Evolutionary conservation across 1,140 invertebrate species (phyloP), one percentile per base, ranked within the genome.

Genomic region (Sipha flava): DNA sequence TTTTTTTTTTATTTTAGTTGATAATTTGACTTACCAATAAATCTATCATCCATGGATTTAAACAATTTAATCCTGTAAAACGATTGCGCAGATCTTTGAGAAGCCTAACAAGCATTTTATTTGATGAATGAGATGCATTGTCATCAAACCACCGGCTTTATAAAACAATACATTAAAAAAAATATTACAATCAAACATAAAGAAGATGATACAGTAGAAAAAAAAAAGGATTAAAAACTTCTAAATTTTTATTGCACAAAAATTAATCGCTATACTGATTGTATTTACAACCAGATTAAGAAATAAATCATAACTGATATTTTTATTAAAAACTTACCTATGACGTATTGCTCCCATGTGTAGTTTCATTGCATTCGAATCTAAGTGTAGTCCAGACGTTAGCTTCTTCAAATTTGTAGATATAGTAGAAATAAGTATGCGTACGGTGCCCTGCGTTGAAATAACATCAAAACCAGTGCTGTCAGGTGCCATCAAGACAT

Each of bases 21-120:
- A 4, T 5, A 77, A 21, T 77, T 52, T 70, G 80, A 83, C 84
- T 85, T 85, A 91, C 90, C 82, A 99, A 87, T 18, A 99, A 87
- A 87, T 99, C 97, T 31, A 99, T 88, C 90, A 98, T 96, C 97
- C 97, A 99, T 1, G 97, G 94, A 12, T 93, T 95, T 0, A 99
- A 87, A 3, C 95, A 92, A 80, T 95, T 90, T 57, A 99, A 90
- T 4, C 96, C 95, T 82, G 95, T 90, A 86, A 96, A 98, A 75
- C 97, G 89, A 59, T 90, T 91, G 82, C 93, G 90, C 81, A 99
- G 88, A 87, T 99, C 97, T 82, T 95, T 90, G 1, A 99, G 86
- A 23, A 99, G 88, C 16, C 97, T 89, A 82, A 99, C 97, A 0
- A 99, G 86, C 16, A 97, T 94, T 88, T 98, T 98, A 68, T 99